Evolutionary conservation across 2,888 invertebrate species (phyloP), one percentile per base, ranked within the genome.

Genomic region (Noctua janthina): DNA sequence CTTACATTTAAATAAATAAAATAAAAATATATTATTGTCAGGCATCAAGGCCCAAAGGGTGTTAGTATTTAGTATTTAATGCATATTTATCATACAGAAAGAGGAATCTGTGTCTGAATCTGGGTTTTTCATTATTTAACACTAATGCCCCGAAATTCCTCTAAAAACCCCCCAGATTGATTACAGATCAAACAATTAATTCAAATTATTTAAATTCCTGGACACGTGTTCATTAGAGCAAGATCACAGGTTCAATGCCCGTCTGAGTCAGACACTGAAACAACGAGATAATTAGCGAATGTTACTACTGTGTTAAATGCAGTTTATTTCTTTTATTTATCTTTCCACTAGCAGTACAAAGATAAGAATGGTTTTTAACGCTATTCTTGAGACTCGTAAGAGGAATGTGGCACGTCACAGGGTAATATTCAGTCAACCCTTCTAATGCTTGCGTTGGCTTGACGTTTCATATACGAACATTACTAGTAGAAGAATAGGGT

Each of bases 221-320:
- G 64, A 46, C 23, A 43, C 59, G 66, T 49, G 54, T 51, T 54
- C 54, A 62, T 69, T 72, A 67, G 56, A 66, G 15, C 67, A 71
- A 85, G 74, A 71, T 68, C 29, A 23, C 72, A 29, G 71, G 88
- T 79, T 84, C 82, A 89, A 78, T 77, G 84, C 39, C 81, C 78
- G 68, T n/a, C 51, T 87, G 89, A 86, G 51, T 87, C 86, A 76
- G 69, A 59, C 13, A n/a, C 49, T 20, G 59, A 49, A 78, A 78
- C 67, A 75, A 76, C 78, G 66, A 81, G 43, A 71, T 71, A 83
- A 84, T 89, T 89, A 89, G 84, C 83, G 66, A 73, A 67, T 72
- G 20, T 29, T 78, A 56, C 67, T n/a, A 17, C 43, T 23, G 71
- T 71, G 74, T 78, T 79, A 74, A 78, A 46, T 76, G 29, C 20